Evolutionary conservation across 2,113 vertebrate species (phyloP), one percentile per base, ranked within the genome.

Genomic region (Apodemus speciosus): DNA sequence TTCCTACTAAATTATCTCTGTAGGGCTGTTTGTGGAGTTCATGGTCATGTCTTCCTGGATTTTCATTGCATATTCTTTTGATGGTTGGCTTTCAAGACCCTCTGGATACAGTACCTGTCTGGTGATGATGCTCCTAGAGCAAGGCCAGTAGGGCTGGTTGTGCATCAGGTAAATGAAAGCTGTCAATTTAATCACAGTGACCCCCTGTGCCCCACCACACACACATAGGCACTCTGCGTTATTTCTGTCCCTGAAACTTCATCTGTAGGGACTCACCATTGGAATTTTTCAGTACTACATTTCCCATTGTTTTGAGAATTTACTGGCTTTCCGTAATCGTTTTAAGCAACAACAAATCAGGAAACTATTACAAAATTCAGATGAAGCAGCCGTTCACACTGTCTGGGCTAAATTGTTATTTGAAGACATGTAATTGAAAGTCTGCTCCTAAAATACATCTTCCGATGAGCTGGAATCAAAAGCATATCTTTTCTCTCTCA

Each of bases 281-380:
- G 56, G 46, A 85, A 81, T 60, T 96, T 96, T 97, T 92, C 49
- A 88, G 32, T 80, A 58, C 23, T 68, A n/a, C 32, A 10, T 96
- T 93, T 94, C 23, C 66, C 58, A 85, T 56, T 93, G 69, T 85
- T 73, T 73, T 15, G 11, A n/a, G 92, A 51, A 94, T 85, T 49
- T 27, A 40, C 69, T 93, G 14, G 40, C 71, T 25, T 53, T 94
- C 49, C 0, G 0, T 71, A 85, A 91, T 96, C 94, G 35, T 91
- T 91, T 81, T 86, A 96, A 95, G 71, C 15, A 92, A 80, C 72
- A 91, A 96, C 53, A 90, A 95, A 96, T 96, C 89, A 71, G 0
- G 64, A 96, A 97, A 68, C 6, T 40, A 62, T 90, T 2, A 86
- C 93, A 96, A 97, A 95, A 95, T 95, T 93, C 88, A 95, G 90